These are phyloP conservation scores for Ophioderma brevispina DNA, from an alignment of 35 echinoderm and acorn worm species.

Conservation along the genomic window DNA sequence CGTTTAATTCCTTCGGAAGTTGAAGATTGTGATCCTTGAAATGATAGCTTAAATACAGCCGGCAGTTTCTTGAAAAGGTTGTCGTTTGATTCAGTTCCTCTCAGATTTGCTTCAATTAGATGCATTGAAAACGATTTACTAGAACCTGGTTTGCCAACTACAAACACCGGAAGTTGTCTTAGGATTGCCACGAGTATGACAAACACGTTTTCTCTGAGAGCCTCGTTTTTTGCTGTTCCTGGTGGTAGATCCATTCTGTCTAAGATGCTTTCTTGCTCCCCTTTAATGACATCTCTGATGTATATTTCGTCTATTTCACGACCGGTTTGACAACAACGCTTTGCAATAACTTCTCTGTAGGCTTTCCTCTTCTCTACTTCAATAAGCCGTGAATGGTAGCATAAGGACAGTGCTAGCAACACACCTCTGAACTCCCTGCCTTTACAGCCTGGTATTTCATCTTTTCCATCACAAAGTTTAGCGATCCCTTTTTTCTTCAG, in stretches of 20 bases:
- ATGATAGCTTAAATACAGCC: constrained; percentile 27
- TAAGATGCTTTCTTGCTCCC: constrained; percentile 21
- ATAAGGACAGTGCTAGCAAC: constrained; percentile 1
- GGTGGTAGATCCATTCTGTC: constrained; percentile 23
- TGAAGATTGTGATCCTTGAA: constrained; percentile 32
- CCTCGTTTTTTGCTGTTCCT: constrained; percentile 36
- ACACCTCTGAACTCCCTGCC: not conserved
- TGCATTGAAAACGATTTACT: constrained; percentile 47
- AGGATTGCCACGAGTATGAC: constrained; percentile 24
- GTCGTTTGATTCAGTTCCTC: constrained; percentile 26
- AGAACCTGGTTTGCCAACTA: constrained; percentile 53
- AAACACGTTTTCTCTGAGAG: constrained; percentile 40
- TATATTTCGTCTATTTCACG: not conserved
- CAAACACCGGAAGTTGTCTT: constrained; percentile 27
- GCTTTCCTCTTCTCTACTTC: constrained; percentile 6
- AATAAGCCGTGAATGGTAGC: constrained; percentile 30
- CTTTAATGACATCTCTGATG: constrained; percentile 20
- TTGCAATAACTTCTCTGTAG: constrained; percentile 15
- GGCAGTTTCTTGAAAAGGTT: constrained; percentile 21
- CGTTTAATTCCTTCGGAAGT: constrained; percentile 48
- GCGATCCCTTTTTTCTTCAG: constrained; percentile 15
- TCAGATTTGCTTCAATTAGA: constrained; percentile 13
- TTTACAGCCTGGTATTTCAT: not conserved
- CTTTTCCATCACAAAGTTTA: not conserved
- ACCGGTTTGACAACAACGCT: not conserved